Evolutionary conservation across 2,888 invertebrate genomes (phyloP), one percentile per base, ranked within the genome.

Genomic region (Hydrotaea diabolus): DNA sequence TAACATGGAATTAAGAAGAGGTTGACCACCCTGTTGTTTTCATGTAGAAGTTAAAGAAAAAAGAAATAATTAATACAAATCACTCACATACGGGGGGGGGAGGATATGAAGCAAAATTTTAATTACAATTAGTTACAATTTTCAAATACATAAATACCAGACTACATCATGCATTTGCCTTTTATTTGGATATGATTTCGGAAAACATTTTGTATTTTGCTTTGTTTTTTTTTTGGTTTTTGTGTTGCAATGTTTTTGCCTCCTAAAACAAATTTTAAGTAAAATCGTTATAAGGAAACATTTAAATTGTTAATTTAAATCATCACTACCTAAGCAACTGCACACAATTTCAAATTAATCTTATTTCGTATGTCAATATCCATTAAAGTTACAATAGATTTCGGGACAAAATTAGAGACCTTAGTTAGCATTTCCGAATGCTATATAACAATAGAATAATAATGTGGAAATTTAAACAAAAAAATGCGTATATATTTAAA

Each of bases 1-100:
- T 87, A 96, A 93, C 87, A 95, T 94, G 88, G 95, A 95, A 88
- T 94, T 94, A 86, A 93, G 93, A 85, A 95, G 94, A 90, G 94
- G 95, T 88, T 95, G 93, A 86, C 94, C 94, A 86, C 90, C 89
- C 92, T 92, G 89, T 62, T 66, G 8, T n/a, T 15, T 49, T 55
- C 5, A 21, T 21, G 19, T 4, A 8, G 15, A 49, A 9, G 21
- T 64, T 72, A 39, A 8, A 80, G 74, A 77, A 57, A 62, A 26
- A n/a, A 74, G 17, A 39, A 57, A 19, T 39, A 7, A 39, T 21
- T 17, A 43, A 19, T 43, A 53, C 21, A 8, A 1, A 8, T 4
- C 39, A 39, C 8, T 8, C 39, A 39, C 39, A 39, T 39, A 49
- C n/a, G 3, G 15, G 8, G n/a, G 15, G 2, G n/a, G n/a, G n/a